Base-by-base conservation (phyloP, 2,113 vertebrate species). In the Halcyon senegalensis region DNA sequence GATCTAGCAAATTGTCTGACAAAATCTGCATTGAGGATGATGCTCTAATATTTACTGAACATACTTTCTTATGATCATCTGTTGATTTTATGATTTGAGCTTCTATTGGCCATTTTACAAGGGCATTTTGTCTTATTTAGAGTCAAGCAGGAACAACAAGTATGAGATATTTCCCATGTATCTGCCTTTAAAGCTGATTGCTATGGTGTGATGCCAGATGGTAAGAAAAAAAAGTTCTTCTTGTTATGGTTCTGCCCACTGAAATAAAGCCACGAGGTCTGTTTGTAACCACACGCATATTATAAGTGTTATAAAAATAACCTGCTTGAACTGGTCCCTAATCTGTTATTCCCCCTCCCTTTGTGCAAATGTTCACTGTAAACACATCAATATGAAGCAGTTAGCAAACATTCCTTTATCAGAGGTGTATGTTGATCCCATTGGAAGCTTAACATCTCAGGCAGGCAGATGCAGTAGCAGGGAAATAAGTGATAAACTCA, bases 371-470 rank as follows among this genome's bases (percentile, higher is more conserved):
- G 60, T 94, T 95, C 87, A 78, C 58, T 77, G 88, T 95, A 97
- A 98, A 96, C 93, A 91, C 92, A 98, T 96, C 89, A 95, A 91
- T 97, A 90, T 37, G 93, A 95, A 95, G 74, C 55, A 94, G 94
- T 89, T 84, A 87, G 72, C 46, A 97, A 96, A 92, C 60, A 77
- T 64, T 86, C 51, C 79, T 94, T 96, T 96, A 81, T 95, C 93
- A 81, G 73, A 84, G 48, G 82, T 39, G 12, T 58, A 4, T 31
- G 87, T 85, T 1, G 1, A 69, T 92, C 87, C 70, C 50, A 43
- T 2, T 83, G 70, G 84, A 83, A 46, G 31, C 90, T 43, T 44
- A 78, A 87, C 50, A 70, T 59, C 68, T 97, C 88, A 78, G 64
- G 69, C 82, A 50, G 69, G 72, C 78, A 97, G 89, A 87, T 88